Percentiles rank a stretch among this genome's conserved stretches.
phyloP scores from a whole-genome alignment of 2,113 vertebrate species.

The Montifringilla adamsi region DNA sequence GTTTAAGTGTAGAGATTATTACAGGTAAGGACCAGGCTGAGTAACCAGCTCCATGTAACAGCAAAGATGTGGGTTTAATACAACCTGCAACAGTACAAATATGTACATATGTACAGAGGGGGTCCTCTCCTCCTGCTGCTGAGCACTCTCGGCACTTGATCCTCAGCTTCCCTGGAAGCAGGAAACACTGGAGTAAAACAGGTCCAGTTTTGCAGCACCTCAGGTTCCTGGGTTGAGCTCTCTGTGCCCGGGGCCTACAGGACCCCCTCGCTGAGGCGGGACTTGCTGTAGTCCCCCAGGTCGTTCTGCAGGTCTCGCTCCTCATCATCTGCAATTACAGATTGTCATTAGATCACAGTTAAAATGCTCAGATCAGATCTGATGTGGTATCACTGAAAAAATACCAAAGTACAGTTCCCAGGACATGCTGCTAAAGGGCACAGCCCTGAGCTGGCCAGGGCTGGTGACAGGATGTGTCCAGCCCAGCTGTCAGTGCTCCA shows the following conservation, averaged over 20 bases:
- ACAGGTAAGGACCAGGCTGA: constrained; percentile 42
- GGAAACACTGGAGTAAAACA: not conserved
- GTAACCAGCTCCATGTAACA: constrained; percentile 28
- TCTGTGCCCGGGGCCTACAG: not conserved
- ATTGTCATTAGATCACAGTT: not conserved
- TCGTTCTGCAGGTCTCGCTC: constrained; percentile 91
- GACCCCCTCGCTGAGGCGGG: constrained; percentile 80
- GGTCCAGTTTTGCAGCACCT: constrained; percentile 52
- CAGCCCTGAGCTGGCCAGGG: fast-evolving
- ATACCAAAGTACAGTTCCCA: fast-evolving
- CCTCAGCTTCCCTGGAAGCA: constrained; percentile 11
- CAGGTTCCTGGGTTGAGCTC: not conserved
- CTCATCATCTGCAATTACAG: constrained; percentile 85
- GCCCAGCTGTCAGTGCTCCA: fast-evolving
- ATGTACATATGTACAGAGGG: constrained; percentile 61
- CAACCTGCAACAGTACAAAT: constrained; percentile 61
- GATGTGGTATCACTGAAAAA: not conserved
- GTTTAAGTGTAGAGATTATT: constrained; percentile 43
- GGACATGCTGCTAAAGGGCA: fast-evolving
- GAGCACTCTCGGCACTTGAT: not conserved
- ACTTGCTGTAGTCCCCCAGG: constrained; percentile 88
- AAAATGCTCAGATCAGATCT: not conserved
- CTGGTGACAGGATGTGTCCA: fast-evolving
- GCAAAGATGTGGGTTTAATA: constrained; percentile 51
- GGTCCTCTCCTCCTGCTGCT: not conserved